Percentiles rank a stretch among this genome's conserved stretches.
Evolutionary conservation across 2,113 vertebrate species (phyloP).

Genomic region (Canis aureus): DNA sequence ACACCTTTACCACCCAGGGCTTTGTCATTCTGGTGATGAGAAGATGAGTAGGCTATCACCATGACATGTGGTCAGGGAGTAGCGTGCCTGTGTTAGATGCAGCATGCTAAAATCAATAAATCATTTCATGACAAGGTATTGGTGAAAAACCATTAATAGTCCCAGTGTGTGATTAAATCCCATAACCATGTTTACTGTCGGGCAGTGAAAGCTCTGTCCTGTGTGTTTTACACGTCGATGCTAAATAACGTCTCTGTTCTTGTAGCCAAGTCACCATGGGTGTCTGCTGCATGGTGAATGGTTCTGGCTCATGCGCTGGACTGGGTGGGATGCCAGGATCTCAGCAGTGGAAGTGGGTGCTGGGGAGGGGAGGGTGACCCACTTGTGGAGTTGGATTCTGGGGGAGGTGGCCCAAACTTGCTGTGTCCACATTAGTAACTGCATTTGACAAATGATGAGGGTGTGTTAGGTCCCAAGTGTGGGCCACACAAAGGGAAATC

Average conservation of each 20-base stretch:
- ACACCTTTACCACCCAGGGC: background rate
- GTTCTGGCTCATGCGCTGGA: background rate
- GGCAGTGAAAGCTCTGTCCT: background rate
- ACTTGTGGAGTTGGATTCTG: background rate
- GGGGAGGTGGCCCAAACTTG: background rate
- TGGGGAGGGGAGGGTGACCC: too few species aligned
- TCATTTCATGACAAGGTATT: background rate
- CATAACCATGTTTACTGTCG: background rate
- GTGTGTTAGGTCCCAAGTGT: background rate
- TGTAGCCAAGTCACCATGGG: accelerated
- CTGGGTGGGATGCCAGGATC: background rate
- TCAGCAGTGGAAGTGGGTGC: background rate
- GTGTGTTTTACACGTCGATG: background rate
- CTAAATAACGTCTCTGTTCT: background rate
- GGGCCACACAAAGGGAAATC: background rate
- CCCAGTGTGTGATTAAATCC: slow-evolving; percentile 21
- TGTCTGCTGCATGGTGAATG: background rate
- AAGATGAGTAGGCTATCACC: slow-evolving; percentile 5
- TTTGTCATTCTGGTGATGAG: slow-evolving; percentile 28
- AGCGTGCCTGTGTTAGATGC: background rate
- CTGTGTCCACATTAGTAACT: background rate
- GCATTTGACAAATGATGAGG: background rate
- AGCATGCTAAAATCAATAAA: slow-evolving; percentile 50
- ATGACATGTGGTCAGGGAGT: slow-evolving; percentile 28
- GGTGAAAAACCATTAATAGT: slow-evolving; percentile 50